Evolutionary conservation across 37 sponge, comb jelly and placozoan species (phyloP), one percentile per base, ranked within the genome.

Genomic region (Amphimedon queenslandica): DNA sequence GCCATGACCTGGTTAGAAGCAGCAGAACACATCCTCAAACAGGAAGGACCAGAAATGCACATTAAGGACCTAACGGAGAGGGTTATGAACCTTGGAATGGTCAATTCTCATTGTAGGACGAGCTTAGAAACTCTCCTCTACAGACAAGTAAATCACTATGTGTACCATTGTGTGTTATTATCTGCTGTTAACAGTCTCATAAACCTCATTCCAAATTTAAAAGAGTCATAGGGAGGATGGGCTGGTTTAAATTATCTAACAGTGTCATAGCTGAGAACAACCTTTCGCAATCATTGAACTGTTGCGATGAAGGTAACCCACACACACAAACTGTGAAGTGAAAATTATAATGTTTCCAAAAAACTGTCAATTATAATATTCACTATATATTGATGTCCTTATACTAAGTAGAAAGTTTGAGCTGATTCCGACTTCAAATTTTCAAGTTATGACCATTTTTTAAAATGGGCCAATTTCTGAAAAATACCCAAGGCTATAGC

Each of bases 81-180:
- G 3, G 74, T 85, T n/a, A 32, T 85, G 41, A 73, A 78, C 63
- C 75, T 74, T 30, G 74, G 74, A 0, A 85, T 85, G 28, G 85
- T 85, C 63, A 85, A 78, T 60, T 85, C 85, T 53, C 78, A 40
- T 35, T 85, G 85, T 42, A 77, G 58, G 42, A 85, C 85, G n/a
- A 85, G 85, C 30, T 61, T 85, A 32, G 85, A 85, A 67, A 85
- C 85, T 33, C 70, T 85, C 13, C 80, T 85, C 25, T 85, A 85
- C 55, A 32, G 85, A 27, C 85, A 85, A 56, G 61, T 60, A n/a
- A 8, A 47, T 47, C 13, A 18, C 8, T 47, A 47, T 47, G 8
- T 18, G 13, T 47, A 47, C 13, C 13, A 8, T 18, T 13, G 8
- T 18, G 53, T 47, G 8, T 18, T 47, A 47, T 18, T 47, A 18